Base-by-base conservation (phyloP, 2,888 invertebrate species). In the Yponomeuta cagnagella region DNA sequence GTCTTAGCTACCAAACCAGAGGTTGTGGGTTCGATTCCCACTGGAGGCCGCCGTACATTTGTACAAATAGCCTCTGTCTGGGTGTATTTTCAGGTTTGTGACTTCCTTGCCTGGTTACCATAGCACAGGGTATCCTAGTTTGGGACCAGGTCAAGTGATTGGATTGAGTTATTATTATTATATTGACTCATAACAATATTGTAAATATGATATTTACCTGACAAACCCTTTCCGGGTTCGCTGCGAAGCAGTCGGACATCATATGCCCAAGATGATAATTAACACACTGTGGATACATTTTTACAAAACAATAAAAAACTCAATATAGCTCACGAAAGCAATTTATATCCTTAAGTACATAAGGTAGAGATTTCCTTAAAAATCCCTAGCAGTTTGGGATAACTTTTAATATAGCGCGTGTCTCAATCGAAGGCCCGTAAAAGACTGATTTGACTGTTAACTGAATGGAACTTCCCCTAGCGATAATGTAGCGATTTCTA, bases 241-340 rank as follows among this genome's bases (percentile, higher is more conserved):
- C 30, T 10, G 69, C 65, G 33, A 73, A 30, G 48, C 64, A 63
- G 1, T 71, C 70, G 15, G 37, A 66, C 15, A 73, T 12, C 31
- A 70, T n/a, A 66, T 73, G 73, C 4, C 73, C 73, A 3, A 73
- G 31, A 58, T 73, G 73, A 68, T 63, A 70, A 63, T 64, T 5
- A 64, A 1, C 64, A 64, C 31, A 30, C 30, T 10, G 4, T 64
- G 15, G 12, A 12, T 3, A 15, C 52, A 58, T 15, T 58, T 58
- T 15, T 58, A 58, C 15, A 23, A 23, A 23, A 23, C 23, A 12
- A 58, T 5, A 52, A 52, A 52, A 52, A 10, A 58, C 15, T 58
- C 52, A 58, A 43, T 5, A 8, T 1, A 5, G 43, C 15, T 58
- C 52, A 15, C 23, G 10, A 58, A 58, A 58, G 12, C 52, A 10